These are phyloP conservation scores for Calameuta idolon DNA, from an alignment of 2,888 invertebrate genomes.

Conservation along the genomic window DNA sequence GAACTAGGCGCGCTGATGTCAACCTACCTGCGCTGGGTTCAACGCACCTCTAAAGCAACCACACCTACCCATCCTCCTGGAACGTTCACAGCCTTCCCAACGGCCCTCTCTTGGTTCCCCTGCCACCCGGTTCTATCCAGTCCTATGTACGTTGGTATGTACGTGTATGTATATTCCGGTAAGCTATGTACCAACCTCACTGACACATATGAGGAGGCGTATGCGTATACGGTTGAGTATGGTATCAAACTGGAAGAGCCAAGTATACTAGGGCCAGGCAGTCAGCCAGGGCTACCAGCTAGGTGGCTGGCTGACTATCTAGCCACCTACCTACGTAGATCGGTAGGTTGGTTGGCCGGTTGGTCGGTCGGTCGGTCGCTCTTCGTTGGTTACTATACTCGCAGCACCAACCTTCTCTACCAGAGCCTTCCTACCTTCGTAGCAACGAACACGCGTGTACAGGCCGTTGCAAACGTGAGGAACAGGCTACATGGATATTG, in stretches of 20 bases:
- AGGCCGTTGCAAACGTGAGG: not conserved
- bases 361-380: not conserved
- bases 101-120: conserved; percentile 15
- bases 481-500: conserved; percentile 35
- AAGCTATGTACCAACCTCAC: not conserved
- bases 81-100: conserved; percentile 54
- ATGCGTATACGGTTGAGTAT: conserved; percentile 34
- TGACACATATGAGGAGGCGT: not conserved
- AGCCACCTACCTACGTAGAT: not conserved
- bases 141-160: conserved; percentile 13
- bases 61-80: conserved; percentile 61
- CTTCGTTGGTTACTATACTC: not conserved
- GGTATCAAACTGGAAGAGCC: conserved; percentile 56
- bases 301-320: not conserved
- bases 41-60: conserved; percentile 66
- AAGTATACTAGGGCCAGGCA: not conserved
- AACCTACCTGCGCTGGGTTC: conserved; percentile 63
- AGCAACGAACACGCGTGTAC: not conserved
- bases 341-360: not conserved
- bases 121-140: conserved; percentile 27
- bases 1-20: conserved; percentile 62
- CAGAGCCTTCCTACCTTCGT: not conserved
- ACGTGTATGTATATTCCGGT: conserved; percentile 16
- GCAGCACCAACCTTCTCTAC: not conserved
- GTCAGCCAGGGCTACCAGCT: not conserved